Base-by-base conservation (phyloP, 2,888 invertebrate genomes). In the Synanthedon vespiformis region DNA sequence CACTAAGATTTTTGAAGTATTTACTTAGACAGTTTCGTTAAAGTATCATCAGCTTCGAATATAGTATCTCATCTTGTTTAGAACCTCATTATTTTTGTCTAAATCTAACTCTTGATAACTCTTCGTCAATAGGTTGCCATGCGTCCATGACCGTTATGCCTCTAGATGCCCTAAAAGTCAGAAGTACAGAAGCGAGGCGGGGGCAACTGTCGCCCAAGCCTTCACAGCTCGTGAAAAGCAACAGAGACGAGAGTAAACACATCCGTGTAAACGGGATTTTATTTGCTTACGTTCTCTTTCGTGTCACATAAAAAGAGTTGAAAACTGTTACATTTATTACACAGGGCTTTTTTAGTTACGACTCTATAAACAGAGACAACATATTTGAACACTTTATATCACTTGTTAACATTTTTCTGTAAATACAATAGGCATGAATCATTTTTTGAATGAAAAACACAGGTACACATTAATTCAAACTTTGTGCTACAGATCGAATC, bases 291-390 rank as follows among this genome's bases (percentile, higher is more conserved):
- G 64, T 77, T 72, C 69, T 73, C 70, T 72, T 70, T 64, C 65
- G 65, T 63, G 68, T 67, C 64, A 70, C 70, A 72, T 79, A 80
- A 83, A 83, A 73, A 70, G 65, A 72, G 74, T 72, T 68, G 77
- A 72, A 72, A 79, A 80, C 67, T 67, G 75, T 68, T 67, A 69
- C 75, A 69, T 79, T 80, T 81, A 75, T 77, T 73, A 72, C 64
- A 72, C 64, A 61, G 67, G 61, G 69, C 67, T 72, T 79, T 58
- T 80, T 78, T 77, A 74, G 78, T 81, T 73, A 80, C 79, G 79
- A 73, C 74, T 75, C 78, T 67, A 78, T 81, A 81, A 83, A 84
- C 77, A 80, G 73, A 74, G 68, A 74, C 74, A 74, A 75, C 79
- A 86, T 79, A 81, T 82, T 81, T 75, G 72, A 65, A 68, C 67